A percentile compares a stretch with the other conserved stretches of the same genome.
These are phyloP conservation scores for Phymanthus crucifer DNA, from an alignment of 92 coral and sea anemone genomes.

Conservation along the genomic window DNA sequence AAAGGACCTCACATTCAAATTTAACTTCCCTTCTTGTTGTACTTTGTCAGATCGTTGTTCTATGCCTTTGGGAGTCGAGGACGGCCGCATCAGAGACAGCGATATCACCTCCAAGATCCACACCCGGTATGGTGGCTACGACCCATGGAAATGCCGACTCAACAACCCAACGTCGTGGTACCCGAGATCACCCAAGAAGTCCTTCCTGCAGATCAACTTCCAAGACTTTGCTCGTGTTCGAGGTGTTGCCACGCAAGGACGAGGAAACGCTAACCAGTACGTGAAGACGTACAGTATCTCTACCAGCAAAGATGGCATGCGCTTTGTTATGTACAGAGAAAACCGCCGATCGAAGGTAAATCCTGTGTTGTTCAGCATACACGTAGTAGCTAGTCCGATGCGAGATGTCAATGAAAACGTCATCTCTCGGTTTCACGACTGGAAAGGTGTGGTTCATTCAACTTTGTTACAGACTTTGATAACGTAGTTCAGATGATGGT, in stretches of 20 bases:
- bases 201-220: constrained; percentile 55
- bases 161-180: constrained; percentile 60
- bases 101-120: constrained; percentile 49
- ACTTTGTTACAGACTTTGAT: too few species aligned
- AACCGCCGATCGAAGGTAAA: constrained; percentile 54
- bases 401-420: too few species aligned
- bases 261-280: constrained; percentile 45
- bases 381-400: too few species aligned
- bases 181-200: constrained; percentile 43
- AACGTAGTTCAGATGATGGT: too few species aligned
- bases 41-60: constrained; percentile 51
- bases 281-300: constrained; percentile 26
- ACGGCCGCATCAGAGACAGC: constrained; percentile 59
- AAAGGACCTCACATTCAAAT: too few species aligned
- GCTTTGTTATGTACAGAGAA: constrained; percentile 37
- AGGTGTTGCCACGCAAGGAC: constrained; percentile 36
- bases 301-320: constrained; percentile 47
- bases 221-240: constrained; percentile 30
- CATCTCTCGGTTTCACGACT: too few species aligned
- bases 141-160: constrained; percentile 65
- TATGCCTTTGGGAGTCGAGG: constrained; percentile 79
- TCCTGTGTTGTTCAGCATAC: too few species aligned
- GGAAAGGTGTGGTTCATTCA: too few species aligned
- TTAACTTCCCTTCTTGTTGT: too few species aligned
- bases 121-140: constrained; percentile 46